Base-by-base conservation (phyloP, 2,113 vertebrate genomes). In the Tympanuchus pallidicinctus region DNA sequence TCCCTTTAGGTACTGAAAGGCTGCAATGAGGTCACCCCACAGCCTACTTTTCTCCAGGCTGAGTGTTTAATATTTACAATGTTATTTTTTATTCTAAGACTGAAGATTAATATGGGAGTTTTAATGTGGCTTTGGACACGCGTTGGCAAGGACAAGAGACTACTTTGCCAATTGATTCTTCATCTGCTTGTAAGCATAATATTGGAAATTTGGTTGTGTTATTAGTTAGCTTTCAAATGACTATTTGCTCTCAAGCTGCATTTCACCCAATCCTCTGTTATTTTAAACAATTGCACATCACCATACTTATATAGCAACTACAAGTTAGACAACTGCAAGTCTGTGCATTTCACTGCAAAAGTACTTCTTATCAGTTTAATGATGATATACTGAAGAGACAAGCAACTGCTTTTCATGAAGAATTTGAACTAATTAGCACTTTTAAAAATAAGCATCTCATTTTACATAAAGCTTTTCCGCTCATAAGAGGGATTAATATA, bases 331-430 rank as follows among this genome's bases (percentile, higher is more conserved):
- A 82, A 73, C 66, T 9, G 42, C 20, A 76, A 63, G 22, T 43
- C 12, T 65, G 70, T 1, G 2, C 36, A 83, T 74, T 91, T 85
- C n/a, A 63, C 22, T 40, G n/a, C 36, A 85, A 77, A 75, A 93
- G 32, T 66, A 73, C 48, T 87, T 89, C n/a, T 76, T 32, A 59
- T 67, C 27, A 80, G n/a, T 71, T 74, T 78, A 92, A 88, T 93
- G 95, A 92, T 67, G 71, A 71, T n/a, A 34, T 60, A 78, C 25
- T 64, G 32, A 74, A 86, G 52, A 7, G 9, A 40, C 78, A 71
- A 92, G 66, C 64, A 88, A 96, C 83, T 82, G 65, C 66, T 89
- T 94, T 86, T 78, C 70, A 78, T 42, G 27, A 94, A 82, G 72
- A 94, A 75, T 59, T 32, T 43, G 93, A 91, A 86, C 1, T 90